These are phyloP conservation scores for Ibycter americanus DNA, from an alignment of 2,797 vertebrate genomes.

Conservation along the genomic window DNA sequence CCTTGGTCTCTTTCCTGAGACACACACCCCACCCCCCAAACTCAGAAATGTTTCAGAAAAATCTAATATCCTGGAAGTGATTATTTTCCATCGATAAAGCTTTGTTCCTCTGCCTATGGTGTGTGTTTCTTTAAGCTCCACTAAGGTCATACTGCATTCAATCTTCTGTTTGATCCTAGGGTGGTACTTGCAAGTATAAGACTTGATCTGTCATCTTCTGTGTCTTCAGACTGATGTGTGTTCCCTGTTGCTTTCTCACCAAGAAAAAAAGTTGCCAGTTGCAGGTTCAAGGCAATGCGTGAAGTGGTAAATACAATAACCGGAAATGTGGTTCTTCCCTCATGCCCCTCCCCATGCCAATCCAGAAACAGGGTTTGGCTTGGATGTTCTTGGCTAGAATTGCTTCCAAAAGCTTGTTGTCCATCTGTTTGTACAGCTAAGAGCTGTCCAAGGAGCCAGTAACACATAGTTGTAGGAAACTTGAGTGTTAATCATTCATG, in stretches of 20 bases:
- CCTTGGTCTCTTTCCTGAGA: background rate
- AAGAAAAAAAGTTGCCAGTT: background rate
- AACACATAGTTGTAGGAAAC: background rate
- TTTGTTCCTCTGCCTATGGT: background rate
- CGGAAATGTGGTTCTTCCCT: background rate
- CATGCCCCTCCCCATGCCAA: background rate
- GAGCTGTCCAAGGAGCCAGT: background rate
- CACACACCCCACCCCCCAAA: background rate
- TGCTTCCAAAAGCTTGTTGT: background rate
- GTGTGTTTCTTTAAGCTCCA: background rate
- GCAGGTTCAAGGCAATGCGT: background rate
- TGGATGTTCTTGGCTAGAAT: background rate
- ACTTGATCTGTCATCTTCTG: background rate
- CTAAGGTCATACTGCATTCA: background rate
- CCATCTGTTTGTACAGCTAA: background rate
- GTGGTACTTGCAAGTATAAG: background rate
- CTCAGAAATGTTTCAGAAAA: background rate
- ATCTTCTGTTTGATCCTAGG: background rate
- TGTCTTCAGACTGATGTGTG: background rate
- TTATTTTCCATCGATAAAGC: background rate
- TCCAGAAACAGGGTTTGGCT: background rate
- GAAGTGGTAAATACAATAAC: background rate
- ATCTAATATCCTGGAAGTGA: background rate
- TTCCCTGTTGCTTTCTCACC: background rate
- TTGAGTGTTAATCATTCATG: background rate